Base-by-base conservation (phyloP, 2,888 invertebrate genomes). In the Ctenicera cuprea region DNA sequence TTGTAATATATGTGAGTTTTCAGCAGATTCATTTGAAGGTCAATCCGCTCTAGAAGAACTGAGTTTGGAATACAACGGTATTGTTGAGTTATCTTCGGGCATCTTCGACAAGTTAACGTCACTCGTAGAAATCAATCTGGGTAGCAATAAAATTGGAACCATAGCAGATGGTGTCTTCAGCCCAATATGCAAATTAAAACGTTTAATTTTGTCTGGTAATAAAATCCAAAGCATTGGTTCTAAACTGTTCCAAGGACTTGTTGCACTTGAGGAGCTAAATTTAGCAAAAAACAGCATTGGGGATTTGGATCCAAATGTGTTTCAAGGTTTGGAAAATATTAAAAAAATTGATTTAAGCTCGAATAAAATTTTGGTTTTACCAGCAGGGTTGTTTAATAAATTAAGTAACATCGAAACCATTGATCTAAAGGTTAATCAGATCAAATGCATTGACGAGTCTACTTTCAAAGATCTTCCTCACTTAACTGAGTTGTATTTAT, bases 211-310 rank as follows among this genome's bases (percentile, higher is more conserved):
- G 26, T 26, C 26, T 26, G 26, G 5, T 26, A 26, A 26, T 26
- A 26, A 26, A 9, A 33, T 33, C 33, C 9, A 33, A 5, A 33
- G 33, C 9, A 26, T 26, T 5, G 5, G 33, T 9, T 33, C 9
- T 1, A 9, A 43, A 3, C 2, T n/a, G 14, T 38, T 69, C 37
- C n/a, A 61, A 26, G 38, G 38, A 4, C 50, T 69, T 9, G 16
- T 7, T 8, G 45, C 14, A 11, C 50, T 69, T 1, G 69, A 62
- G 26, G 69, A 69, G 12, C 22, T 69, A n/a, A 45, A 62, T 18
- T 38, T 94, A 76, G 92, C 93, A 78, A 92, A 93, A 20, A 94
- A 94, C 87, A 92, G 92, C 83, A 83, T 94, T 77, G 91, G 92
- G 3, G 91, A 92, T 18, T 88, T 92, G 62, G 90, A 93, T 41